phyloP scores from a whole-genome alignment of 1,140 invertebrate species.

The Eueides isabella region DNA sequence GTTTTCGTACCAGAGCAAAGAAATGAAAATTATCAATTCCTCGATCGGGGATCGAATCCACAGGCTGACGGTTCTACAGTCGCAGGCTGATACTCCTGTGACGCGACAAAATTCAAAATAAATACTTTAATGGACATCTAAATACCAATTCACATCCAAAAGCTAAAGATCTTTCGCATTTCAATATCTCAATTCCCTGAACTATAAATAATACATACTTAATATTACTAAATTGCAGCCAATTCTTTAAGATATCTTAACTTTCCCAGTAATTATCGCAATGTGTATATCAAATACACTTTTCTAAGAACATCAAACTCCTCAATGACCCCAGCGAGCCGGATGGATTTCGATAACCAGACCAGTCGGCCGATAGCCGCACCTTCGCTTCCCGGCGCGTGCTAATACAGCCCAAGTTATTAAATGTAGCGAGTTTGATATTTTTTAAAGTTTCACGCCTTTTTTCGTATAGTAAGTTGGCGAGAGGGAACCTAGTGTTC shows the following conservation, averaged over 20 bases:
- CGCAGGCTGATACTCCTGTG: no score
- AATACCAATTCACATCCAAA: no score
- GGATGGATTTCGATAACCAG: conserved; percentile 65
- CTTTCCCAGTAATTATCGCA: neutral
- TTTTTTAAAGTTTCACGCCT: neutral
- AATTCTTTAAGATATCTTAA: neutral
- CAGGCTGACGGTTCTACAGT: no score
- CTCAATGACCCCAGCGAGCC: conserved; percentile 44
- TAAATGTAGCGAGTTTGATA: neutral
- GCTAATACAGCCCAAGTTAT: conserved; percentile 42
- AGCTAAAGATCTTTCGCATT: no score
- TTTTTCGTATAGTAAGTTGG: neutral
- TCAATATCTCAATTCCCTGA: no score
- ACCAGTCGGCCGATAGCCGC: conserved; percentile 59
- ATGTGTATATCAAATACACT: neutral
- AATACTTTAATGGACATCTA: no score
- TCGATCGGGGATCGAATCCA: no score
- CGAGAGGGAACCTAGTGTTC: neutral
- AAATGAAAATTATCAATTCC: no score
- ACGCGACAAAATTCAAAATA: no score
- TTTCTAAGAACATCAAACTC: conserved; percentile 16
- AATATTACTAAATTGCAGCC: neutral
- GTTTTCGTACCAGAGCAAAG: no score
- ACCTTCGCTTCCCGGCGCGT: conserved; percentile 70
- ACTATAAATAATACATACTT: no score